phyloP scores from a whole-genome alignment of 2,113 vertebrate species.

The Sander lucioperca region DNA sequence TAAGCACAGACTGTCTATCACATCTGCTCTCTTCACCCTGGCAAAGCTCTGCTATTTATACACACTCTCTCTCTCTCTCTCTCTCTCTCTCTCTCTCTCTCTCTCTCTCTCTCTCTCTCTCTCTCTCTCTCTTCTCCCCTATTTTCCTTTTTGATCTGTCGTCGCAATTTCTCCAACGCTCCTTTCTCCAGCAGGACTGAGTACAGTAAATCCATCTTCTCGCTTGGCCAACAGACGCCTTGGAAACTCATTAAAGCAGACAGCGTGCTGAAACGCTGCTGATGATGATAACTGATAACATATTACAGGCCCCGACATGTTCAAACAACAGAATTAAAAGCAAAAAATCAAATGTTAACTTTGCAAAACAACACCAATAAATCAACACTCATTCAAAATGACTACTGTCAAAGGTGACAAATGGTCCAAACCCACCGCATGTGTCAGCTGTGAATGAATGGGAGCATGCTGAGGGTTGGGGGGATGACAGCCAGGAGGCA shows the following conservation, averaged over 20 bases:
- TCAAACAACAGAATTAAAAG: background rate
- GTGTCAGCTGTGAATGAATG: background rate
- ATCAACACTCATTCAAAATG: background rate
- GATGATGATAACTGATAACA: slow-evolving; percentile 1
- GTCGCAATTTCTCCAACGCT: background rate
- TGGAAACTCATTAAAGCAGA: slow-evolving; percentile 27
- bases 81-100: background rate
- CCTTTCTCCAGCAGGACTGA: slow-evolving; percentile 24
- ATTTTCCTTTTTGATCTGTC: slow-evolving; percentile 36
- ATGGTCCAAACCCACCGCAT: accelerated
- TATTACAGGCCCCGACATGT: background rate
- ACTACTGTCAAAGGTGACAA: background rate
- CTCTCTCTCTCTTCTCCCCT: background rate
- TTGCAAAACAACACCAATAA: background rate
- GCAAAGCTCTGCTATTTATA: slow-evolving; percentile 78
- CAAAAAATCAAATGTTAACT: background rate
- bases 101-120: slow-evolving; percentile 9
- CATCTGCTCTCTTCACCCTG: slow-evolving; percentile 86
- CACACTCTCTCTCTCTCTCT: slow-evolving; percentile 11
- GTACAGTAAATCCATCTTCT: slow-evolving; percentile 53
- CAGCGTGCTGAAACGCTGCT: background rate
- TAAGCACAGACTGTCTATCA: slow-evolving; percentile 84
- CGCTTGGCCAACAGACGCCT: slow-evolving; percentile 35
- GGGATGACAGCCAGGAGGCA: background rate
- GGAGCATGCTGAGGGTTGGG: background rate